Evolutionary conservation across 2,113 vertebrate genomes (phyloP).

Genomic region (Pachypanchax playfairii): DNA sequence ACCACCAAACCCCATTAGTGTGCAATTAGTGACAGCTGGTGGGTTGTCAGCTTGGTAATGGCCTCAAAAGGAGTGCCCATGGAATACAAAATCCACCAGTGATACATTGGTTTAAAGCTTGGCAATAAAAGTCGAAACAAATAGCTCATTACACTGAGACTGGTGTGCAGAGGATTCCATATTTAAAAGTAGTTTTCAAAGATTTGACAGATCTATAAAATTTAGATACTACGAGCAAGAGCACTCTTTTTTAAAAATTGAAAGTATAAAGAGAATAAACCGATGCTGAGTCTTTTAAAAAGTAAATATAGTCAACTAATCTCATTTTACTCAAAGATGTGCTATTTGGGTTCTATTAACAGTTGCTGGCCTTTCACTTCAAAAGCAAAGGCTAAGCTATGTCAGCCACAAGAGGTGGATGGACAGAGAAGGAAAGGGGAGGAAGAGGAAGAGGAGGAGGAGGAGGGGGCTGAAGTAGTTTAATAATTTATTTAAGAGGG

Average conservation of each 20-base stretch:
- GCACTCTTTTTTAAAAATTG: neutral
- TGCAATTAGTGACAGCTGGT: conserved; percentile 87
- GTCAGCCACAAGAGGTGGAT: conserved; percentile 84
- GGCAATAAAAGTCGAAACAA: conserved; percentile 59
- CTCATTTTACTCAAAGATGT: conserved; percentile 45
- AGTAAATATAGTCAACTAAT: conserved; percentile 28
- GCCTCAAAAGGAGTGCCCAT: conserved; percentile 77
- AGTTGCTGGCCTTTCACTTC: conserved; percentile 75
- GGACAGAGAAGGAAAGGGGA: conserved; percentile 76
- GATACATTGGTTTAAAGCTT: conserved; percentile 60
- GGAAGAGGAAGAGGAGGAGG: conserved; percentile 57
- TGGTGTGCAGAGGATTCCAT: conserved; percentile 3
- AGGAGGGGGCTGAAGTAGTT: conserved; percentile 91
- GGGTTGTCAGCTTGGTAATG: conserved; percentile 83
- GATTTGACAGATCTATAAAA: conserved; percentile 5
- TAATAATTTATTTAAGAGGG: conserved; percentile 99
- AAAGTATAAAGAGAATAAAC: neutral
- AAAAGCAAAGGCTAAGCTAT: conserved; percentile 85
- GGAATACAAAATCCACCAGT: conserved; percentile 76
- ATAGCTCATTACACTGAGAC: conserved; percentile 18
- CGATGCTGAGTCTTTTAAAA: conserved; percentile 2
- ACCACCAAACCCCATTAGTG: conserved; percentile 83
- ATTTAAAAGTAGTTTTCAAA: neutral
- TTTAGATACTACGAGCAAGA: neutral
- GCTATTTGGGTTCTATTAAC: conserved; percentile 43